Conservation (phyloP, 2,113 vertebrate genomes). For the Paradoxurus hermaphroditus region DNA sequence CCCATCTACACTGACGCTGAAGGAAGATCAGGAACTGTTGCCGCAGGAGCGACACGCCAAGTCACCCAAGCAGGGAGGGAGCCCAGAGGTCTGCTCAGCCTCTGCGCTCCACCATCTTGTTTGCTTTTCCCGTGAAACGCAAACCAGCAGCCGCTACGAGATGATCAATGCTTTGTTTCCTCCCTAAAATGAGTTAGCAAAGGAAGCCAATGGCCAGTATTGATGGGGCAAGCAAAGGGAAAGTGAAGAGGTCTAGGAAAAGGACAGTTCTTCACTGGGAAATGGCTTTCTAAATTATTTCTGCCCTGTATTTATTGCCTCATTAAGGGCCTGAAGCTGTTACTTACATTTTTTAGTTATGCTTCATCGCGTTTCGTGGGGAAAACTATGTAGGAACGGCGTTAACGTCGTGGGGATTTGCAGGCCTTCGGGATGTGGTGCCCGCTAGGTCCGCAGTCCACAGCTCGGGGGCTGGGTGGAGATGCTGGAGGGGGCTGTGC, state of each 20-base stretch:
- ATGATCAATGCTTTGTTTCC: neutral
- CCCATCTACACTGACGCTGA: neutral
- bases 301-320: constrained; percentile 49
- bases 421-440: neutral
- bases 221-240: neutral
- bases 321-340: constrained; percentile 42
- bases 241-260: neutral
- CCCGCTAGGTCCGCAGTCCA: neutral
- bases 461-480: neutral
- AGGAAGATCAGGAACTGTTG: neutral
- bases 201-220: constrained; percentile 20
- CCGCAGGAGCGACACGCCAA: neutral
- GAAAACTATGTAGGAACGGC: neutral
- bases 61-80: neutral
- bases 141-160: neutral
- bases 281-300: constrained; percentile 21
- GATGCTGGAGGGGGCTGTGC: neutral
- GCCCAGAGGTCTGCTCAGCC: accelerated
- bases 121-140: neutral
- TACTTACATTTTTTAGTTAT: constrained; percentile 52
- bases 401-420: neutral
- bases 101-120: neutral
- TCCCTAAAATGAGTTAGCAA: neutral
- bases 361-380: constrained; percentile 30
- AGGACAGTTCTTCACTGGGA: constrained; percentile 13